phyloP scores from a whole-genome alignment of 2,113 vertebrate species.

The Smithornis capensis region DNA sequence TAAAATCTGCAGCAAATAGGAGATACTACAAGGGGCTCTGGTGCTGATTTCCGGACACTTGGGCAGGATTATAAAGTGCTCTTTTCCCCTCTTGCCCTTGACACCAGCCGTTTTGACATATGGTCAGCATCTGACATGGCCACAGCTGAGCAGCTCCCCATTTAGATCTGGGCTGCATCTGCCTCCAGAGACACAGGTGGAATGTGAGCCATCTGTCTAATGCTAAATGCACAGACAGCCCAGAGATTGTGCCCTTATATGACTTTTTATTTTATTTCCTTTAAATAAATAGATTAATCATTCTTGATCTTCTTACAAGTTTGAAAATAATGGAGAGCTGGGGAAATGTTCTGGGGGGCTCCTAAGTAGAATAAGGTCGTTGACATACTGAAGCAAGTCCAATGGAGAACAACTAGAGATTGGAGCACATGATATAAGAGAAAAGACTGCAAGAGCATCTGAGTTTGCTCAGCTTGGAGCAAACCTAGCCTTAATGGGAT shows the following conservation, averaged over 20 bases:
- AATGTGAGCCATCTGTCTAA: constrained; percentile 55
- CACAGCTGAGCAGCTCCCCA: background rate
- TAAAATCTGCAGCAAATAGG: background rate
- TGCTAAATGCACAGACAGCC: constrained; percentile 13
- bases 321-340: constrained; percentile 11
- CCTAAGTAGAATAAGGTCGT: background rate
- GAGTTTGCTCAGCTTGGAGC: background rate
- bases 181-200: constrained; percentile 60
- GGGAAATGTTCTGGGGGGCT: background rate
- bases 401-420: background rate
- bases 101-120: constrained; percentile 19
- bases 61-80: background rate
- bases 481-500: background rate
- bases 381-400: background rate
- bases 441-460: background rate
- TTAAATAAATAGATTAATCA: constrained; percentile 3
- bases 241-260: background rate
- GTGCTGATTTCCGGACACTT: background rate
- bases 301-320: constrained; percentile 12
- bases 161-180: constrained; percentile 31
- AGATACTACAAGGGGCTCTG: background rate
- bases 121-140: constrained; percentile 42
- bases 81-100: background rate
- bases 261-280: constrained; percentile 32
- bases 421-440: background rate